Percentiles rank a stretch among this genome's conserved stretches.
phyloP scores from a whole-genome alignment of 1,140 invertebrate species.

The Macrocentrus cingulum region DNA sequence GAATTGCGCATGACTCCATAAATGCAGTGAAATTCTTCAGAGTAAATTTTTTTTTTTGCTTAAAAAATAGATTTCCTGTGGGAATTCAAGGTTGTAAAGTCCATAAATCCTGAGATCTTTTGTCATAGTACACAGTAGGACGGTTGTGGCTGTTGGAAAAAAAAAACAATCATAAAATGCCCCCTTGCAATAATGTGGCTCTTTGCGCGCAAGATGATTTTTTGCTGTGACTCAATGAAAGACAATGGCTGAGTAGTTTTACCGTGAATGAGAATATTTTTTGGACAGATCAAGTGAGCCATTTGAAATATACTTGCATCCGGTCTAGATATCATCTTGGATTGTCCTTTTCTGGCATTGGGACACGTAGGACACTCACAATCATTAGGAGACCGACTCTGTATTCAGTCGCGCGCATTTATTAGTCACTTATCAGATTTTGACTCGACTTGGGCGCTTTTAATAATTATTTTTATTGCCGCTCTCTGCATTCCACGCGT shows the following conservation, averaged over 20 bases:
- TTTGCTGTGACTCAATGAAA: too few species aligned
- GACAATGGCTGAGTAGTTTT: background rate
- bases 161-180: background rate
- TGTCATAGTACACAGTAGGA: too few species aligned
- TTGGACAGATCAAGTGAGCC: background rate
- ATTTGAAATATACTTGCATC: background rate
- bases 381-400: slow-evolving; percentile 9
- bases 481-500: too few species aligned
- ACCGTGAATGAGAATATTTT: background rate
- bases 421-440: background rate
- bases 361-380: background rate
- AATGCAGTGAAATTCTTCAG: background rate
- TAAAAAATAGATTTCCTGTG: background rate
- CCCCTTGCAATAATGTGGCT: too few species aligned
- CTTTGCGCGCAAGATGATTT: too few species aligned
- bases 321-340: slow-evolving; percentile 15
- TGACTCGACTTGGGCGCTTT: too few species aligned
- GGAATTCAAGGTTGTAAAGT: background rate
- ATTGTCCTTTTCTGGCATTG: background rate
- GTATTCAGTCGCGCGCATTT: background rate
- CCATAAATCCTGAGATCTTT: slow-evolving; percentile 1
- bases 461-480: too few species aligned
- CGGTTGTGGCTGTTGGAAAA: too few species aligned
- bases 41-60: background rate
- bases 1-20: too few species aligned